phyloP scores from a whole-genome alignment of 2,113 vertebrate species.

The Podarcis muralis region DNA sequence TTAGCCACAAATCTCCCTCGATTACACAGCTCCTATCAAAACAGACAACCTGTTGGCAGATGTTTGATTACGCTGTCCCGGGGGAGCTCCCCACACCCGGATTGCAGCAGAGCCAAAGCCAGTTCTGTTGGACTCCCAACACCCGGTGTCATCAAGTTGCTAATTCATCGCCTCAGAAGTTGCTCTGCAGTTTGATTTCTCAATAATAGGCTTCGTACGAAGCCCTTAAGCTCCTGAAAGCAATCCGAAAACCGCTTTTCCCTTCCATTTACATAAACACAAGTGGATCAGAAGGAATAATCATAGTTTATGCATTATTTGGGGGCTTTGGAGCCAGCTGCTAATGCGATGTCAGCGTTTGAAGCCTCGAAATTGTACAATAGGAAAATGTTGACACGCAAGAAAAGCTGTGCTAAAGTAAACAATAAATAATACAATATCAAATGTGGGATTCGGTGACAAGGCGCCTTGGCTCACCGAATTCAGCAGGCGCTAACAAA shows the following conservation, averaged over 20 bases:
- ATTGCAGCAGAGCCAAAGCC: constrained; percentile 44
- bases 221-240: constrained; percentile 79
- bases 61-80: constrained; percentile 51
- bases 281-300: constrained; percentile 70
- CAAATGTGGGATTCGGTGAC: constrained; percentile 13
- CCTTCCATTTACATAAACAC: constrained; percentile 79
- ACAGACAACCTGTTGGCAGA: constrained; percentile 68
- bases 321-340: constrained; percentile 44
- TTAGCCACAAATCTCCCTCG: constrained; percentile 47
- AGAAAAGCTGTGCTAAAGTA: constrained; percentile 22
- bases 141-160: constrained; percentile 61
- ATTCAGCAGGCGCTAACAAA: constrained; percentile 44
- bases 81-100: constrained; percentile 53
- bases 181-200: constrained; percentile 80
- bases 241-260: constrained; percentile 76
- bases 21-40: constrained; percentile 59
- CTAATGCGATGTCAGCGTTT: constrained; percentile 34
- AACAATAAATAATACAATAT: constrained; percentile 59
- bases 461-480: not conserved
- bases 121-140: constrained; percentile 1
- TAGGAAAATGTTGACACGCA: not conserved
- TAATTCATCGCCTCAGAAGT: constrained; percentile 77
- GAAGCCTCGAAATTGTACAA: constrained; percentile 41
- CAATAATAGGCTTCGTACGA: constrained; percentile 78
- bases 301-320: constrained; percentile 60